Evolutionary conservation across 1,140 invertebrate species (phyloP).

Genomic region (Cardiocondyla obscurior): DNA sequence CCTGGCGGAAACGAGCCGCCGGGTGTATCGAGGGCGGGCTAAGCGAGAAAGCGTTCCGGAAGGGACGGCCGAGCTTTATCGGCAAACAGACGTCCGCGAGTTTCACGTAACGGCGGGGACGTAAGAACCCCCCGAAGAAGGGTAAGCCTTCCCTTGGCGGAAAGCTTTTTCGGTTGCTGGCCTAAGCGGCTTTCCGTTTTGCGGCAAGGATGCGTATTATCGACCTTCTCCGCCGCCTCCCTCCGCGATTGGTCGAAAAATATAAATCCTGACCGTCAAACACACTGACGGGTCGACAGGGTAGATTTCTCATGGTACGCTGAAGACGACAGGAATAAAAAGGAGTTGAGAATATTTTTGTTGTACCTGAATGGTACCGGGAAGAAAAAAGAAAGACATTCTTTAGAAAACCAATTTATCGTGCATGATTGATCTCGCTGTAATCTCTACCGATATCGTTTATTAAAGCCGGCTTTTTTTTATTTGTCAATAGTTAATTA

Average conservation of each 20-base stretch:
- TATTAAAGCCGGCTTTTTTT: background rate
- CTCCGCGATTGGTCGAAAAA: slow-evolving; percentile 33
- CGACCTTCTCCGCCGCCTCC: background rate
- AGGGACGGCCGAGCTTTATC: slow-evolving; percentile 30
- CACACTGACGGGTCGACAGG: slow-evolving; percentile 13
- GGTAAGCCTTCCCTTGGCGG: slow-evolving; percentile 20
- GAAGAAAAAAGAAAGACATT: background rate
- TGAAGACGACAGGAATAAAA: background rate
- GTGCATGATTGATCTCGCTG: background rate
- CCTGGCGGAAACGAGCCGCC: background rate
- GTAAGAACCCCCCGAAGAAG: slow-evolving; percentile 7
- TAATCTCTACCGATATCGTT: background rate
- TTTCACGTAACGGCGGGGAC: slow-evolving; percentile 18
- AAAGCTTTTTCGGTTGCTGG: slow-evolving; percentile 44
- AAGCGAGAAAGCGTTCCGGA: too few relatives aligned
- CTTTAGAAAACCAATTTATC: background rate
- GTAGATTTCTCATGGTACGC: slow-evolving; percentile 9
- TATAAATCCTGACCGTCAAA: slow-evolving; percentile 45
- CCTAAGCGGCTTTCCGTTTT: slow-evolving; percentile 47
- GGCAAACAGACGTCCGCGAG: slow-evolving; percentile 39
- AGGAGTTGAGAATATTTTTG: background rate
- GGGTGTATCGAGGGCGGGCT: slow-evolving; percentile 15
- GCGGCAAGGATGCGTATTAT: slow-evolving; percentile 50
- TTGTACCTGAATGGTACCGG: background rate
- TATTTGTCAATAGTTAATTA: background rate